Percentiles rank a stretch among this genome's conserved stretches.
Conservation (phyloP, 2,888 invertebrate species). For the Troglohyphantes excavatus region DNA sequence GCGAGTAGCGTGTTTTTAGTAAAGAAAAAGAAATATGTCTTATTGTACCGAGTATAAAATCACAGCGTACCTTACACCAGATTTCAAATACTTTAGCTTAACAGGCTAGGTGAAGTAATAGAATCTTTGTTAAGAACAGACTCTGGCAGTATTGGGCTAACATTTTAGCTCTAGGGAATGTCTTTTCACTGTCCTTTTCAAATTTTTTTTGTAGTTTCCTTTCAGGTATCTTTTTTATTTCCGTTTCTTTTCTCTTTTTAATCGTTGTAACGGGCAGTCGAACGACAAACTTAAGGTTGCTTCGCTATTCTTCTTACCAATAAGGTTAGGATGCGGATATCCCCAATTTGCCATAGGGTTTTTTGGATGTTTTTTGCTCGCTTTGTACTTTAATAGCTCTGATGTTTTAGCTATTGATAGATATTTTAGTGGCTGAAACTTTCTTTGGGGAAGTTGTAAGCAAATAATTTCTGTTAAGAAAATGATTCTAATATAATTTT, state of each 20-base stretch:
- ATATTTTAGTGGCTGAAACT: no score
- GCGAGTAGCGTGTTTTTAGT: slow-evolving; percentile 18
- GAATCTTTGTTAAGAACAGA: slow-evolving; percentile 48
- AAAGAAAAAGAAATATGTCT: background rate
- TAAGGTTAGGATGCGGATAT: slow-evolving; percentile 30
- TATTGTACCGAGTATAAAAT: background rate
- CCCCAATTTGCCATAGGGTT: slow-evolving; percentile 21
- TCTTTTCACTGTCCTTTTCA: slow-evolving; percentile 55
- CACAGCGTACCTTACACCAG: background rate
- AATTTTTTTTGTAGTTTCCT: background rate
- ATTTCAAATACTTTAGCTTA: slow-evolving; percentile 4
- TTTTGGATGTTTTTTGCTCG: slow-evolving; percentile 10
- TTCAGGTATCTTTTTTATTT: background rate
- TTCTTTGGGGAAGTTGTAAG: no score
- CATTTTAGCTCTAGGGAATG: slow-evolving; percentile 40
- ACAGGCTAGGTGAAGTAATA: slow-evolving; percentile 39
- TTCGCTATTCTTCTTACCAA: slow-evolving; percentile 43
- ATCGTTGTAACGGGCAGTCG: slow-evolving; percentile 64
- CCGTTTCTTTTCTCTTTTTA: background rate
- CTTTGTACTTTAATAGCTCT: background rate
- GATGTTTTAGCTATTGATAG: no score
- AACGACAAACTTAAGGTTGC: slow-evolving; percentile 51
- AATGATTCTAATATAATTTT: no score
- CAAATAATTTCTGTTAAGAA: no score
- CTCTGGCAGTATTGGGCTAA: slow-evolving; percentile 34